Evolutionary conservation across 2,888 invertebrate genomes (phyloP).

Genomic region (Galerucella calmariensis): DNA sequence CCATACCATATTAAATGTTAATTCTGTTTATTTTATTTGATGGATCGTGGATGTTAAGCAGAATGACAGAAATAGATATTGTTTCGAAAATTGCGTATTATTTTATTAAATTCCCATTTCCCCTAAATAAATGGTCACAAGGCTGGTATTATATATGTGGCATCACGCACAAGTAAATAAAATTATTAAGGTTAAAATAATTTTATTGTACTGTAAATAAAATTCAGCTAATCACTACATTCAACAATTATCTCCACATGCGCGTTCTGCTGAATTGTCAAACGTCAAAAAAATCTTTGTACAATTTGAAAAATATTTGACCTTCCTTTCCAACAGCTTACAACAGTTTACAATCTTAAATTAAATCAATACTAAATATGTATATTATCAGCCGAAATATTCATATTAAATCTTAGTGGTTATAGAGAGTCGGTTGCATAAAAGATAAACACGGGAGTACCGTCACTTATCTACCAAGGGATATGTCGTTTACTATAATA

Average conservation of each 20-base stretch:
- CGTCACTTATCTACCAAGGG: too few species aligned
- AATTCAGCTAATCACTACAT: too few species aligned
- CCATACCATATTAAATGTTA: slow-evolving; percentile 33
- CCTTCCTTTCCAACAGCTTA: too few species aligned
- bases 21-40: slow-evolving; percentile 45
- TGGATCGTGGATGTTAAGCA: slow-evolving; percentile 49
- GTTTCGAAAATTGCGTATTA: slow-evolving; percentile 43
- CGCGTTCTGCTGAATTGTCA: not conserved
- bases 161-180: too few species aligned
- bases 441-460: not conserved
- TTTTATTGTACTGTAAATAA: too few species aligned
- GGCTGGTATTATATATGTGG: too few species aligned
- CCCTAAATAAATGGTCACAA: not conserved
- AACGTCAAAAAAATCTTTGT: not conserved
- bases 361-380: not conserved
- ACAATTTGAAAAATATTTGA: too few species aligned
- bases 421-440: not conserved
- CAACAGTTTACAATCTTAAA: not conserved
- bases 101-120: not conserved
- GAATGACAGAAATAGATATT: slow-evolving; percentile 54
- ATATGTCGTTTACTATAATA: too few species aligned
- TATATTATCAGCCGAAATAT: not conserved
- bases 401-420: not conserved
- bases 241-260: not conserved
- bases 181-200: too few species aligned